Evolutionary conservation across 2,797 vertebrate genomes (phyloP).

Genomic region (Gobio occitaniae): DNA sequence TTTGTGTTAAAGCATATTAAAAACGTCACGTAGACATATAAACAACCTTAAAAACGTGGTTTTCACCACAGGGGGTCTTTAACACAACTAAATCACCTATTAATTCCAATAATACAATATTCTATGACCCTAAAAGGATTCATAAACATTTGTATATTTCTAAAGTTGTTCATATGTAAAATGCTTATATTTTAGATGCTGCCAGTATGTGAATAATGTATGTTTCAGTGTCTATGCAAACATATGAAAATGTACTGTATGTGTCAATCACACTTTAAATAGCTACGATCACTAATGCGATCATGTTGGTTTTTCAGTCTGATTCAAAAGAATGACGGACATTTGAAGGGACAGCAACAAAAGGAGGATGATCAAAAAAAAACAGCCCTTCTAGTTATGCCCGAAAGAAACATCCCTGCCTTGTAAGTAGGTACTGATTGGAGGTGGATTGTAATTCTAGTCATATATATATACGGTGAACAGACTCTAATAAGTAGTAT

Average conservation of each 20-base stretch:
- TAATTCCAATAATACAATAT: neutral
- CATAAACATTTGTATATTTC: neutral
- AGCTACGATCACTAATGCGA: neutral
- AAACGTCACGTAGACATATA: too few relatives aligned
- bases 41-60: too few relatives aligned
- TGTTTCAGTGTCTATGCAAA: neutral
- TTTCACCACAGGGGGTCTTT: too few relatives aligned
- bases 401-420: neutral
- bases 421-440: neutral
- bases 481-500: constrained; percentile 52
- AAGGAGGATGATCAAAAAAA: constrained; percentile 7
- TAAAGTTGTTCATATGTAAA: neutral
- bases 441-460: constrained; percentile 19
- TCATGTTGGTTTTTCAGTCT: neutral
- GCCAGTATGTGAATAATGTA: neutral
- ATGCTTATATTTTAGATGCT: neutral
- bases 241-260: too few relatives aligned
- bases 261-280: neutral
- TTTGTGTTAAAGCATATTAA: too few relatives aligned
- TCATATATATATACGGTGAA: constrained; percentile 48
- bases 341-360: neutral
- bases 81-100: neutral
- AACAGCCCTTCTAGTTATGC: constrained; percentile 4
- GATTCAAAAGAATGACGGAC: neutral
- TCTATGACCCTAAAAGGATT: neutral